These are phyloP conservation scores for Drosophila lowei DNA, from an alignment of 1,140 invertebrate species.

Conservation along the genomic window DNA sequence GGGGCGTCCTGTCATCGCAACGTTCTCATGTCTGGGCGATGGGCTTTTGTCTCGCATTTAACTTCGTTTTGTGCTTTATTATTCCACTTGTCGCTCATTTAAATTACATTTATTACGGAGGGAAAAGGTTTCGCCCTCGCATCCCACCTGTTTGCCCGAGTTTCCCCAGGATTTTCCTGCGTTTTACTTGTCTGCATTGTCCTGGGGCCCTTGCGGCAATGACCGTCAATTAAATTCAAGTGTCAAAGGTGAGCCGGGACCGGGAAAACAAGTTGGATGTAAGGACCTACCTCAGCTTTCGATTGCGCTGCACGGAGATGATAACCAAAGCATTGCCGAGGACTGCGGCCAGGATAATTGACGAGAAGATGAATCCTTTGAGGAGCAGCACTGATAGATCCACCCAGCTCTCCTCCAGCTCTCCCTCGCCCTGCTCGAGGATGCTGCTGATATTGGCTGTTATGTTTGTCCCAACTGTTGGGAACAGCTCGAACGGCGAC, in stretches of 20 bases:
- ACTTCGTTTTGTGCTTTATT: constrained; percentile 69
- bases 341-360: constrained; percentile 93
- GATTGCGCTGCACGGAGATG: constrained; percentile 85
- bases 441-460: constrained; percentile 58
- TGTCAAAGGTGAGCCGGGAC: constrained; percentile 5
- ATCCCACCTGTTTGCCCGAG: neutral
- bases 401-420: constrained; percentile 83
- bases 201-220: constrained; percentile 19
- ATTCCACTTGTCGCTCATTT: constrained; percentile 74
- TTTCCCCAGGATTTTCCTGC: too few relatives aligned
- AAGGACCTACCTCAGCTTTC: constrained; percentile 80
- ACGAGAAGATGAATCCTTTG: constrained; percentile 90
- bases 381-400: constrained; percentile 86
- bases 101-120: constrained; percentile 62
- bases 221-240: constrained; percentile 45
- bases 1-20: constrained; percentile 41
- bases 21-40: constrained; percentile 37
- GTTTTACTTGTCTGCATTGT: constrained; percentile 18
- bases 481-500: constrained; percentile 50
- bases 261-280: constrained; percentile 1
- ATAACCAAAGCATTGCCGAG: constrained; percentile 94
- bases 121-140: constrained; percentile 19
- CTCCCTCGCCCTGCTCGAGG: constrained; percentile 19
- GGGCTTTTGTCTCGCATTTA: constrained; percentile 60
- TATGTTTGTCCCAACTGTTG: constrained; percentile 57